These are phyloP conservation scores for Ochlodes sylvanus DNA, from an alignment of 2,888 invertebrate species.

Conservation along the genomic window DNA sequence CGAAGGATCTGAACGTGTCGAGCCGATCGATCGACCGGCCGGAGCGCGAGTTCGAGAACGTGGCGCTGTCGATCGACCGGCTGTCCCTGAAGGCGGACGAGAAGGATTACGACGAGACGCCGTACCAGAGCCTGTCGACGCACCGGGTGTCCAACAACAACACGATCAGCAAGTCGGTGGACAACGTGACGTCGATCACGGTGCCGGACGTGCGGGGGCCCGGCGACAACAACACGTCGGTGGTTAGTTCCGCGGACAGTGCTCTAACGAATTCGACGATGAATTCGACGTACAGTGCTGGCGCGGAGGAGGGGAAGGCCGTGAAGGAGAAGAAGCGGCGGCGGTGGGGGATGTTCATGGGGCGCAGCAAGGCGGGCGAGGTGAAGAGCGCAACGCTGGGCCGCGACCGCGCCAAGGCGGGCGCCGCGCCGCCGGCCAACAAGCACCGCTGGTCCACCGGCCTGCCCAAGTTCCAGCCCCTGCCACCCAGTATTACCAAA, in stretches of 20 bases:
- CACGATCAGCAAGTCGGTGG: constrained; percentile 61
- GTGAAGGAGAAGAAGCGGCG: constrained; percentile 86
- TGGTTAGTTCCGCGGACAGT: constrained; percentile 54
- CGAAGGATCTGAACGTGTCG: constrained; percentile 63
- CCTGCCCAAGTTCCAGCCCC: constrained; percentile 88
- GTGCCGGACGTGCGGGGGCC: too few species aligned
- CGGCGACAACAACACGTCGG: constrained; percentile 53
- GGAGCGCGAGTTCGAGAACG: constrained; percentile 51
- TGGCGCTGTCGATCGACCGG: constrained; percentile 62
- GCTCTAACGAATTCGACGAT: constrained; percentile 61
- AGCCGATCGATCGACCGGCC: constrained; percentile 57
- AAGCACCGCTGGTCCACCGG: constrained; percentile 88
- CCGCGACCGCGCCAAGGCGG: constrained; percentile 85
- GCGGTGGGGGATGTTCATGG: constrained; percentile 89
- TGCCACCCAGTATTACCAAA: constrained; percentile 91
- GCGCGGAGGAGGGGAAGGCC: constrained; percentile 59
- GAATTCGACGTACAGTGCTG: constrained; percentile 66
- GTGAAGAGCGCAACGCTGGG: constrained; percentile 89
- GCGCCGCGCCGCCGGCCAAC: constrained; percentile 75
- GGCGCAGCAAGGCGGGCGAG: constrained; percentile 81
- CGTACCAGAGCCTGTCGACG: constrained; percentile 76
- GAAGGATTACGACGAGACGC: constrained; percentile 72
- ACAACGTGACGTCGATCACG: constrained; percentile 74
- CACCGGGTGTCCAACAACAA: constrained; percentile 69
- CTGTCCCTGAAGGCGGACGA: constrained; percentile 66